These are phyloP conservation scores for Branchellion lobata DNA, from an alignment of 2,888 invertebrate species.

Conservation along the genomic window DNA sequence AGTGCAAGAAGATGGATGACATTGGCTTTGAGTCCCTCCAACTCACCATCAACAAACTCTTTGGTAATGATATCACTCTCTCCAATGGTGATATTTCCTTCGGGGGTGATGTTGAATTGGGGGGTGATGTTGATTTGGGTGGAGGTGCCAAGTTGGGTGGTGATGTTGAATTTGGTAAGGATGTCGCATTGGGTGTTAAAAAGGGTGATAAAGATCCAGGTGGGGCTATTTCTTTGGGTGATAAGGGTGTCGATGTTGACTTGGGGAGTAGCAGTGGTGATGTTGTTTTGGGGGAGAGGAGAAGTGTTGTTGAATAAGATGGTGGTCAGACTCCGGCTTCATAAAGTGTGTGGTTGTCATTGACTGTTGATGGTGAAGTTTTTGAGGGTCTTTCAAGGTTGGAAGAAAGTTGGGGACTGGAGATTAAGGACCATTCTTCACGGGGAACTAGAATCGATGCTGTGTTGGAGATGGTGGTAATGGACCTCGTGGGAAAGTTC, in stretches of 20 bases:
- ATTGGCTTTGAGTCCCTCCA: neutral
- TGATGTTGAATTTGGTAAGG: neutral
- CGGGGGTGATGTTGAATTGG: neutral
- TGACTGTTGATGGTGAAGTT: no score
- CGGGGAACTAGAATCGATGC: no score
- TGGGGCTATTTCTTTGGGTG: neutral
- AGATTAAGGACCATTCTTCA: no score
- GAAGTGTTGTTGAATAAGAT: neutral
- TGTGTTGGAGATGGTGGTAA: no score
- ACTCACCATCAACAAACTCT: neutral
- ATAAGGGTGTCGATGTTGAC: neutral
- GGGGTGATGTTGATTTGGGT: neutral
- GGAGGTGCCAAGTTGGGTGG: neutral
- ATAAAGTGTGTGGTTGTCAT: no score
- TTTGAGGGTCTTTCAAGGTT: no score
- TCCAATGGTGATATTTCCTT: neutral
- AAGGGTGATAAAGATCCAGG: conserved; percentile 5
- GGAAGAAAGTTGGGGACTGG: no score
- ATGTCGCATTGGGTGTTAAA: no score
- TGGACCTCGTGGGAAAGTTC: no score
- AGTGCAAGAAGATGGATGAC: neutral
- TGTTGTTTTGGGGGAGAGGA: neutral
- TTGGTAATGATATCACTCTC: neutral
- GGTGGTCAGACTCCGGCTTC: neutral
- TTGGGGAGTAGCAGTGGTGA: neutral